Conservation (phyloP, 2,797 vertebrate genomes). For the Pangasius djambal region DNA sequence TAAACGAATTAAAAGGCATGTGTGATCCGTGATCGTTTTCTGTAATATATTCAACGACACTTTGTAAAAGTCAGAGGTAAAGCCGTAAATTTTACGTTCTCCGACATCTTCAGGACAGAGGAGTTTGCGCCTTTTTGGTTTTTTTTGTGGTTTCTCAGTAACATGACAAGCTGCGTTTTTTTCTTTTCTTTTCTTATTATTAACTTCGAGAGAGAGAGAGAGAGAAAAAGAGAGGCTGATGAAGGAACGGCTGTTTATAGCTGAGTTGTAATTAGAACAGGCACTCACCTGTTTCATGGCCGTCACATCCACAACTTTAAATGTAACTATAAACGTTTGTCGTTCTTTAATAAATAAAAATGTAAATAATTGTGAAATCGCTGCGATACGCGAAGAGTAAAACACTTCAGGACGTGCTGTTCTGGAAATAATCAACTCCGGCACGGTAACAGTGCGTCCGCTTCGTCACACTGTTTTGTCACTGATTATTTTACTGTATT, state of each 20-base stretch:
- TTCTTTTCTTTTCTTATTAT: neutral
- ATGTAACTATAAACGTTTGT: no score
- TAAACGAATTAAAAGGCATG: neutral
- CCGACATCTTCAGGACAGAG: neutral
- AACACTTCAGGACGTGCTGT: neutral
- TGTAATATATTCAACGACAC: neutral
- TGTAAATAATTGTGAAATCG: no score
- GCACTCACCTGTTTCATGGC: no score
- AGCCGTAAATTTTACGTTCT: neutral
- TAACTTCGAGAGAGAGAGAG: neutral
- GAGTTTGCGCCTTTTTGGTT: neutral
- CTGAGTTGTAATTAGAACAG: no score
- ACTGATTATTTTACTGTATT: no score
- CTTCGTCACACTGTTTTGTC: no score
- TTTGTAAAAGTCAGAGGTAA: neutral
- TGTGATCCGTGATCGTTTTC: no score
- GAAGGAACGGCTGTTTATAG: neutral
- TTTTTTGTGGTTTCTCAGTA: neutral
- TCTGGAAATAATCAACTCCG: neutral
- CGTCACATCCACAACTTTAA: no score
- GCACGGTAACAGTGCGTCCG: no score
- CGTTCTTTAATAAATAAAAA: no score
- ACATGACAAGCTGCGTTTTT: neutral
- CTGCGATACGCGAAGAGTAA: no score
- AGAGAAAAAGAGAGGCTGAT: neutral